These are phyloP conservation scores for Halichoerus grypus DNA, from an alignment of 2,113 vertebrate species.

Conservation along the genomic window DNA sequence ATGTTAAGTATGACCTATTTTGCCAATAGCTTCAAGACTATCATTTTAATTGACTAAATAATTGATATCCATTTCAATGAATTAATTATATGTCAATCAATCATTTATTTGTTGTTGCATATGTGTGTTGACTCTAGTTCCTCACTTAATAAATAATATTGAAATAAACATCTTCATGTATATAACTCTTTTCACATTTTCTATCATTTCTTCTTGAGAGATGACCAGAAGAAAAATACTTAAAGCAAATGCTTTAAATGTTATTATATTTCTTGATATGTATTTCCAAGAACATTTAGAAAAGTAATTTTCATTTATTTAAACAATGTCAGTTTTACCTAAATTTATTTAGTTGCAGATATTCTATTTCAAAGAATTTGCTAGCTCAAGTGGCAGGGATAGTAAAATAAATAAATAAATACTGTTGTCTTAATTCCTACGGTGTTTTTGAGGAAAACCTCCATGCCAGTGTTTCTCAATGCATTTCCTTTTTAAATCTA, in stretches of 20 bases:
- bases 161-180: neutral
- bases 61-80: neutral
- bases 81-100: neutral
- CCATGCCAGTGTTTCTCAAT: neutral
- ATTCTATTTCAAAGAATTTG: conserved; percentile 16
- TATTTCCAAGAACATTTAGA: neutral
- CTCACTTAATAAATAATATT: neutral
- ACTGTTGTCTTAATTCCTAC: neutral
- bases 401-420: neutral
- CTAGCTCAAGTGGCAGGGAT: neutral
- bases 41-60: neutral
- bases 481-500: neutral
- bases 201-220: neutral
- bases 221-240: neutral
- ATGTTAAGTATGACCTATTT: neutral
- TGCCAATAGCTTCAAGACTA: neutral
- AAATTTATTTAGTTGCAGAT: neutral
- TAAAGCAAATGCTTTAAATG: neutral
- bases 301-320: neutral
- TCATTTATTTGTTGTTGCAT: neutral
- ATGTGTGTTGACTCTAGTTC: neutral
- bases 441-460: neutral
- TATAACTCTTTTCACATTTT: neutral
- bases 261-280: neutral
- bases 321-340: neutral